phyloP scores from a whole-genome alignment of 2,113 vertebrate genomes.

The Eulacestoma nigropectus region DNA sequence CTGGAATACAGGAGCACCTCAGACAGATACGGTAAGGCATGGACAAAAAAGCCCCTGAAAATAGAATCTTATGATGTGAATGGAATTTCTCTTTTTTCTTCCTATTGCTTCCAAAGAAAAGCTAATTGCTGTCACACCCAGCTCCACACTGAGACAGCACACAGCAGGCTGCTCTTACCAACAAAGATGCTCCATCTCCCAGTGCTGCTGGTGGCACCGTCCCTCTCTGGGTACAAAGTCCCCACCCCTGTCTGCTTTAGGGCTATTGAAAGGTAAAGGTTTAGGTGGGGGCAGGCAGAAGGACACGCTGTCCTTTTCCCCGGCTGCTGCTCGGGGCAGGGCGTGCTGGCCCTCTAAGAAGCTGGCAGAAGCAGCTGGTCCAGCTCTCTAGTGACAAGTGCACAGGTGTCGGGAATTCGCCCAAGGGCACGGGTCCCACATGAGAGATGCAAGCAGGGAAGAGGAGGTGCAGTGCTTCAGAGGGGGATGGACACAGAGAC shows the following conservation, averaged over 20 bases:
- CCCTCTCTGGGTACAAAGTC: rapidly evolving
- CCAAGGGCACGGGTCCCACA: not conserved
- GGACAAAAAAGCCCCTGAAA: not conserved
- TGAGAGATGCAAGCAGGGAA: not conserved
- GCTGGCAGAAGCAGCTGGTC: not conserved
- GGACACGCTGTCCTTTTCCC: not conserved
- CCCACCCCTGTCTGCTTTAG: not conserved
- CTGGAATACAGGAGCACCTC: not conserved
- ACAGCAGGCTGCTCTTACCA: not conserved
- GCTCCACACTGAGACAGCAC: not conserved
- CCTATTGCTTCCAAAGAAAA: not conserved
- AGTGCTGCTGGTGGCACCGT: not conserved
- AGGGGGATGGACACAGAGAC: not conserved
- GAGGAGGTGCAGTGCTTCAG: not conserved
- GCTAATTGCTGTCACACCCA: not conserved
- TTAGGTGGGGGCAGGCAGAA: not conserved
- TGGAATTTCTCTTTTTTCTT: not conserved
- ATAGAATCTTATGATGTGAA: not conserved
- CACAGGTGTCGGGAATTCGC: not conserved
- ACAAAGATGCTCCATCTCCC: rapidly evolving
- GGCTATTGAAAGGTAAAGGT: not conserved
- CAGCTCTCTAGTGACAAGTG: not conserved
- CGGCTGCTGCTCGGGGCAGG: not conserved
- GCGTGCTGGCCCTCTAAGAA: not conserved
- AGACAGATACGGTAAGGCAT: not conserved